These are phyloP conservation scores for Montifringilla adamsi DNA, from an alignment of 2,113 vertebrate species.

Conservation along the genomic window DNA sequence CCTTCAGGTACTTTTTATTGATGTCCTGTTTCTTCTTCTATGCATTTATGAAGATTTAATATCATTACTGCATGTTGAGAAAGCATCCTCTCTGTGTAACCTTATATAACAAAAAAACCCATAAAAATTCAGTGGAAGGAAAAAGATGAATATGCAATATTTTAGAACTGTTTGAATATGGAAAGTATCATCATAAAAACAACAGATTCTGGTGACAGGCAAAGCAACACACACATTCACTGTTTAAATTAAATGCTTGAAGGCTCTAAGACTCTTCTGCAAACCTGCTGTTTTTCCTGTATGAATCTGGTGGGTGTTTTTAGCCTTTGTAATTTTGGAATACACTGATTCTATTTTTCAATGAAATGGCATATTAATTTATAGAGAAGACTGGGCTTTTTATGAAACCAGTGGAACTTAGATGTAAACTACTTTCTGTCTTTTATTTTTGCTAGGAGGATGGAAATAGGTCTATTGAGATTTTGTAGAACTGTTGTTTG, in stretches of 20 bases:
- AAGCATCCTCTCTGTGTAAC: background rate
- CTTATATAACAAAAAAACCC: background rate
- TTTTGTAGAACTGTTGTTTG: background rate
- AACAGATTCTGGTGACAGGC: background rate
- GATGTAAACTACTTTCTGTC: background rate
- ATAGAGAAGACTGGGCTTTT: background rate
- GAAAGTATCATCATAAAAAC: constrained; percentile 3
- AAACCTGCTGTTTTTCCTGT: background rate
- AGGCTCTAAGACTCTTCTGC: background rate
- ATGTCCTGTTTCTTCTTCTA: background rate
- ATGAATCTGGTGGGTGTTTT: background rate
- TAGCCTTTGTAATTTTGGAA: background rate
- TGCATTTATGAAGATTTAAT: background rate
- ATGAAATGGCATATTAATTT: background rate
- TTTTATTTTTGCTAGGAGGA: background rate
- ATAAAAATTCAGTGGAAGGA: background rate
- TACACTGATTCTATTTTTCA: background rate
- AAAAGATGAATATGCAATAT: constrained; percentile 16
- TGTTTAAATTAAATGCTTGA: constrained; percentile 12
- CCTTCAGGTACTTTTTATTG: background rate
- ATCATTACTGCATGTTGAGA: background rate
- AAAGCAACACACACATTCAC: background rate
- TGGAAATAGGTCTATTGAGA: background rate
- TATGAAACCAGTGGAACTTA: background rate
- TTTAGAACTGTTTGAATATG: background rate